These are phyloP conservation scores for Cactoblastis cactorum DNA, from an alignment of 2,888 invertebrate species.

Conservation along the genomic window DNA sequence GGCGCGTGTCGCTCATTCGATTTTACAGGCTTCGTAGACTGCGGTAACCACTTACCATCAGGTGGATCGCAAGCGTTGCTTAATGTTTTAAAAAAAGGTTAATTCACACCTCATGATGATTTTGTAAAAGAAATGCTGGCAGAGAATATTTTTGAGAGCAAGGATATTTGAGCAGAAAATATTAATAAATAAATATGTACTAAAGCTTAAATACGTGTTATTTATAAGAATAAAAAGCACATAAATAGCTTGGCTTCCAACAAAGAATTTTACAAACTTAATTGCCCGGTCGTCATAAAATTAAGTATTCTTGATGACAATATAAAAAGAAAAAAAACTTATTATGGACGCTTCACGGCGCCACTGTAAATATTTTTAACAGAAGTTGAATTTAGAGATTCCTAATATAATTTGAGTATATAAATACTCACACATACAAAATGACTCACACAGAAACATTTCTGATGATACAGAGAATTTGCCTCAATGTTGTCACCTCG, in stretches of 20 bases:
- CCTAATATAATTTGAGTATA: background rate
- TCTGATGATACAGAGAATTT: background rate
- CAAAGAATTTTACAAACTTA: background rate
- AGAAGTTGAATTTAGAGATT: background rate
- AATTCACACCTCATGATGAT: too few relatives aligned
- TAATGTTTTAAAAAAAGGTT: too few relatives aligned
- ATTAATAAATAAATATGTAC: background rate
- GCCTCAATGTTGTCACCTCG: too few relatives aligned
- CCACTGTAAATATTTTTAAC: conserved; percentile 18
- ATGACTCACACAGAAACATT: background rate
- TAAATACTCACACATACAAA: background rate
- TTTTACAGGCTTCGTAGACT: too few relatives aligned
- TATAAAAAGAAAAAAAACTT: background rate
- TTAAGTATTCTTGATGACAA: conserved; percentile 1
- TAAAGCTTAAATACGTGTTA: background rate
- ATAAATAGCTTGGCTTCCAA: background rate
- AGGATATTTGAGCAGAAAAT: too few relatives aligned
- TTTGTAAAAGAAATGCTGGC: too few relatives aligned
- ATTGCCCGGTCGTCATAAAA: background rate
- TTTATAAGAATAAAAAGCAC: background rate
- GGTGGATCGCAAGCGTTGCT: too few relatives aligned
- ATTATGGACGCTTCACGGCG: background rate
- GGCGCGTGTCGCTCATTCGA: too few relatives aligned
- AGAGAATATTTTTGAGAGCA: too few relatives aligned
- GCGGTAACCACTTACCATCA: too few relatives aligned